Conservation (phyloP, 2,797 vertebrate genomes). For the Gymnoscopelus braueri region DNA sequence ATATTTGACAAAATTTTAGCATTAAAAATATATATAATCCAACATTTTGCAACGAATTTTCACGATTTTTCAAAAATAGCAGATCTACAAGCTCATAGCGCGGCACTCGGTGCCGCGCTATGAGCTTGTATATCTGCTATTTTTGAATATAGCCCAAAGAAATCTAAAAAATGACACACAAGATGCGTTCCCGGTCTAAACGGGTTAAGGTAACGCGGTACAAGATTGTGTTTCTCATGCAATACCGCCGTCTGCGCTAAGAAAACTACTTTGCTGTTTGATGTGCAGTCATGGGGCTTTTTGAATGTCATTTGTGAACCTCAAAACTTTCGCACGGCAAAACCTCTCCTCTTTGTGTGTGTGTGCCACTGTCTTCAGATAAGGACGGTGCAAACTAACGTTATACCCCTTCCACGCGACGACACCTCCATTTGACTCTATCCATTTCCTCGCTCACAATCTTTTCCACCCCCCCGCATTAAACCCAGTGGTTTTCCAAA, state of each 20-base stretch:
- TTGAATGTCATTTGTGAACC: constrained; percentile 8
- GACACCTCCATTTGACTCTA: constrained; percentile 44
- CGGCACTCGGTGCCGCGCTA: too few species aligned
- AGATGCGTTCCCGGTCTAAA: too few species aligned
- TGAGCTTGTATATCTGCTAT: too few species aligned
- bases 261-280: constrained; percentile 8
- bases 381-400: constrained; percentile 38
- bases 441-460: constrained; percentile 24
- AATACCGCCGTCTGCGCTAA: constrained; percentile 4
- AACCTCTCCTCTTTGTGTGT: neutral
- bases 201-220: constrained; percentile 1
- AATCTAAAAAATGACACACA: too few species aligned
- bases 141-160: too few species aligned
- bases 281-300: neutral
- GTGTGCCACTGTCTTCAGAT: constrained; percentile 21
- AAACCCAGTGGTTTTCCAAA: too few species aligned
- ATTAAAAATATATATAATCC: too few species aligned
- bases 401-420: constrained; percentile 2
- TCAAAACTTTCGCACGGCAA: constrained; percentile 6
- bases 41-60: too few species aligned
- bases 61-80: too few species aligned
- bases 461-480: constrained; percentile 8
- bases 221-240: constrained; percentile 2
- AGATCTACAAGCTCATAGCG: too few species aligned
- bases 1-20: too few species aligned